Conservation (phyloP, 2,888 invertebrate species). For the Argyra leucocephala region DNA sequence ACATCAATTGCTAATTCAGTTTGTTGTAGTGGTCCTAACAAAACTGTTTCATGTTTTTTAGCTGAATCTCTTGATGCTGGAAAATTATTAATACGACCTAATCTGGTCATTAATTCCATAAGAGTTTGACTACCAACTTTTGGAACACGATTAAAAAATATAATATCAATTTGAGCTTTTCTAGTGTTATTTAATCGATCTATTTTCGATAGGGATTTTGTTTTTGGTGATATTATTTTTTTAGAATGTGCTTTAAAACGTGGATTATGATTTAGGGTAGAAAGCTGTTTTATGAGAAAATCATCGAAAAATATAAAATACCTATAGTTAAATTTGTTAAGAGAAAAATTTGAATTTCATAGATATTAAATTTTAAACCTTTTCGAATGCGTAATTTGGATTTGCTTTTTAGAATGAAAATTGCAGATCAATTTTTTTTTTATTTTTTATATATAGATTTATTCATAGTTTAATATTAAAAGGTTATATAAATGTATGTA, state of each 20-base stretch:
- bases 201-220: neutral
- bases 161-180: slow-evolving; percentile 56
- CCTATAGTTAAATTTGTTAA: too few species aligned
- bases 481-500: too few species aligned
- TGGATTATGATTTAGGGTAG: neutral
- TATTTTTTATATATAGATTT: too few species aligned
- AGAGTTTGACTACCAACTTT: slow-evolving; percentile 85
- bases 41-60: slow-evolving; percentile 73
- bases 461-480: too few species aligned
- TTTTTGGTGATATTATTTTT: neutral
- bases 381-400: too few species aligned
- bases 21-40: slow-evolving; percentile 65
- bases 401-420: too few species aligned
- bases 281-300: neutral
- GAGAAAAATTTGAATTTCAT: too few species aligned
- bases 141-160: slow-evolving; percentile 84
- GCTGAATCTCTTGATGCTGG: slow-evolving; percentile 58
- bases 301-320: too few species aligned
- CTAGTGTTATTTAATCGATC: slow-evolving; percentile 58
- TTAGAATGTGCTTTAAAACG: too few species aligned
- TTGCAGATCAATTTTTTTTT: too few species aligned
- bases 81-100: slow-evolving; percentile 44
- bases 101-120: slow-evolving; percentile 67
- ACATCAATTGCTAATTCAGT: slow-evolving; percentile 61
- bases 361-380: too few species aligned